Base-by-base conservation (phyloP, 2,113 vertebrate genomes). In the Microcebus tavaratra region DNA sequence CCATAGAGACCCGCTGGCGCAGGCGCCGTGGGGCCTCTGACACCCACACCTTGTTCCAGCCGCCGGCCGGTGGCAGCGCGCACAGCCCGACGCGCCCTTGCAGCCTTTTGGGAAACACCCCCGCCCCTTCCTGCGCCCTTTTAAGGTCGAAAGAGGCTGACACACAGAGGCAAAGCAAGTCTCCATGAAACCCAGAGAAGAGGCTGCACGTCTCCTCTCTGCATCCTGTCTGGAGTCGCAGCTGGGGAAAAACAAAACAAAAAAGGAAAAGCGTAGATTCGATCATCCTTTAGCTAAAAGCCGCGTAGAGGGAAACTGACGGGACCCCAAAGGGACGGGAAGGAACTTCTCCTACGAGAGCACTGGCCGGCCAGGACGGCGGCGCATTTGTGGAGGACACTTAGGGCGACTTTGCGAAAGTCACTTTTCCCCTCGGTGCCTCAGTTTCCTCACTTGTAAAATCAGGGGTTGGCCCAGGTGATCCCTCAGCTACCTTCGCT, bases 131-230 rank as follows among this genome's bases (percentile, higher is more conserved):
- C 88, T 89, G 98, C 98, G 97, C 91, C 94, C 96, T 97, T 68
- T 94, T 93, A 94, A 95, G 89, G 96, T 9, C 83, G 92, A 86
- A 98, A 98, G 98, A 98, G 99, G 98, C 98, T 98, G 98, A 98
- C 57, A 99, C 97, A 93, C 98, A 98, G 98, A 98, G 99, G 98
- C 97, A 99, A 75, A 99, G 72, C 50, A 98, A 68, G 42, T 97
- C 98, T 99, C 99, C 98, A 98, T 98, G 98, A 97, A 97, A 97
- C 95, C 97, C 96, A 98, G 48, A 96, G 95, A 98, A 95, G 96
- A 94, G 96, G 57, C 14, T 17, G 39, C 31, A 42, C 31, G 80
- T 27, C 97, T 92, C 84, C 15, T 91, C 82, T 95, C 65, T 97
- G 97, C 97, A 97, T 93, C 94, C 97, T 97, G 91, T 98, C 96